Conservation (phyloP, 2,888 invertebrate species). For the Sipha maydis region DNA sequence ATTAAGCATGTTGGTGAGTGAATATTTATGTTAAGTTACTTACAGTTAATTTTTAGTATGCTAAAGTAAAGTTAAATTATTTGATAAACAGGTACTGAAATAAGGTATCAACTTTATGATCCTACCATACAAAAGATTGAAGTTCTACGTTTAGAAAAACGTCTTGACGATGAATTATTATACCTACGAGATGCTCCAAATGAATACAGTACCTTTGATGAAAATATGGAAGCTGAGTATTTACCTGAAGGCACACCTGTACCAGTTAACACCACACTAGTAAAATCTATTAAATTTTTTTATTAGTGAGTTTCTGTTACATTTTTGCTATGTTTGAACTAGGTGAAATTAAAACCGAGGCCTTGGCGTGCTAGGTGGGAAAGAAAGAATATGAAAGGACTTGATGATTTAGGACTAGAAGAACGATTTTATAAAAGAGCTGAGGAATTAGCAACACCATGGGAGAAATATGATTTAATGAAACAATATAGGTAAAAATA, state of each 20-base stretch:
- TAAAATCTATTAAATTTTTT: constrained; percentile 65
- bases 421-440: constrained; percentile 66
- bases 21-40: background rate
- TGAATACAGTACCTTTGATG: constrained; percentile 91
- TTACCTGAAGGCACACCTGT: constrained; percentile 81
- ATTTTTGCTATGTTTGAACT: constrained; percentile 1
- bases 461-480: constrained; percentile 94
- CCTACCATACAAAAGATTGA: constrained; percentile 90
- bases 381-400: constrained; percentile 78
- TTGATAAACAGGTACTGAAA: constrained; percentile 71
- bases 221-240: constrained; percentile 88
- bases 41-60: constrained; percentile 1
- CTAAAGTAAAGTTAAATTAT: constrained; percentile 1
- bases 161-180: constrained; percentile 86
- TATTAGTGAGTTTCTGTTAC: background rate
- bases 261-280: constrained; percentile 81
- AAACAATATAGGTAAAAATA: constrained; percentile 81
- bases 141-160: constrained; percentile 89
- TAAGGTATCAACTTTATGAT: constrained; percentile 90
- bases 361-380: constrained; percentile 97
- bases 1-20: constrained; percentile 78
- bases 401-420: constrained; percentile 69
- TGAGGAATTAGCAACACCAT: constrained; percentile 76
- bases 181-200: constrained; percentile 91
- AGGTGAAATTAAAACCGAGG: constrained; percentile 79